Evolutionary conservation across 2,888 invertebrate genomes (phyloP), one percentile per base, ranked within the genome.

Genomic region (Minunthozetes semirufus): DNA sequence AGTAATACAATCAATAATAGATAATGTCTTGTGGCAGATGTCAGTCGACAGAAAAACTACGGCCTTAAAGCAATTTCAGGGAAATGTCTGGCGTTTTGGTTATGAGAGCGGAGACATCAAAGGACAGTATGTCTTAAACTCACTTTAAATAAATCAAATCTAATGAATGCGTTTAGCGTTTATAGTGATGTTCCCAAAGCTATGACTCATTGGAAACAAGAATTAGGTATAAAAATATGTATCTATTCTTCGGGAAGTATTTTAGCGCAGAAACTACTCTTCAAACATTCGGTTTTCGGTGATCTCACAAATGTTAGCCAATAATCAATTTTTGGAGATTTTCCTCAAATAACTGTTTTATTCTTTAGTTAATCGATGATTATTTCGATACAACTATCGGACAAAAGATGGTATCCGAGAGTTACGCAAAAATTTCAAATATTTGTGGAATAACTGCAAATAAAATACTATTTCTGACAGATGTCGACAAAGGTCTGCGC

Each of bases 181-280:
- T 97, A 90, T 82, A 88, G 90, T 13, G 97, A 97, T 84, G 94
- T 95, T 0, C 86, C 88, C 0, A 85, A 86, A 19, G 89, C 90
- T 0, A 85, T 97, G 68, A 86, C 90, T 81, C 84, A 86, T 76
- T 91, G 94, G 90, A 86, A 86, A 3, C 85, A 87, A 4, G 68
- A 75, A n/a, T 22, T 33, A 17, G 83, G 85, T 17, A 90, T 89
- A 33, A 87, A 87, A 48, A 85, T 96, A 71, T 94, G 89, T 81
- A 89, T 95, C 77, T 97, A 92, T 83, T 96, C 96, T 0, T 94
- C 94, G 33, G 96, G 95, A 68, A 94, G 93, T 74, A 88, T 93
- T 0, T 89, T 90, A 80, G 92, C 95, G 17, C 97, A 97, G 83
- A 91, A 93, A 81, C 85, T 95, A 13, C 86, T 96, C 4, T 94